Evolutionary conservation across 2,113 vertebrate species (phyloP), one percentile per base, ranked within the genome.

Genomic region (Xyrauchen texanus): DNA sequence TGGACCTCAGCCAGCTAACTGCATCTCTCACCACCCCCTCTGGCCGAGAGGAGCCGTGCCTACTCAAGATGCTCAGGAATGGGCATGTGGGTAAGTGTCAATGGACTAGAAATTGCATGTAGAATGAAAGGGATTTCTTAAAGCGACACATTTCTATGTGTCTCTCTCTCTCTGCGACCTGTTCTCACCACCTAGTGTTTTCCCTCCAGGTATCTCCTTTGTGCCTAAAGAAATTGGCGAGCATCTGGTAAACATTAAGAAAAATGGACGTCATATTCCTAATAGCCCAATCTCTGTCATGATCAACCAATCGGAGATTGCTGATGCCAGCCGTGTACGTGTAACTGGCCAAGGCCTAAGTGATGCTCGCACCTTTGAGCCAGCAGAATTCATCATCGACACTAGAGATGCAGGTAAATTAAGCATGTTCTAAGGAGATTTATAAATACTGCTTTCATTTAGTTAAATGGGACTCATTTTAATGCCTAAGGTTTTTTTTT

Each of bases 281-380:
- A 96, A 86, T 89, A 97, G 95, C 88, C 96, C 96, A 71, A 95
- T 97, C 46, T 80, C 94, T 0, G 96, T 97, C 15, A 93, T 94
- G 92, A 96, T 97, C 90, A 96, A 89, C 82, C 95, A 97, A 58
- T 97, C 96, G 0, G 96, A 97, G 88, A 95, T 97, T 0, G 96
- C 94, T 1, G 96, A 97, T 7, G 96, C 96, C 63, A 95, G 94
- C 82, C 94, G 95, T 0, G 96, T 97, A 53, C 90, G 91, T 0
- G 96, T 97, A 34, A 94, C 94, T 0, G 96, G 96, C 4, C 92
- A 89, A 44, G 96, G 96, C 52, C 92, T 97, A 57, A 94, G 86
- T 0, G 95, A 97, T 81, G 96, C 94, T 11, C 89, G 90, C 51
- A 97, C 96, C 4, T 96, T 96, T 68, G 95, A 97, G 82, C 94